Percentiles rank a stretch among this genome's conserved stretches.
phyloP scores from a whole-genome alignment of 1,140 invertebrate species.

The Hydropsyche tenuis region DNA sequence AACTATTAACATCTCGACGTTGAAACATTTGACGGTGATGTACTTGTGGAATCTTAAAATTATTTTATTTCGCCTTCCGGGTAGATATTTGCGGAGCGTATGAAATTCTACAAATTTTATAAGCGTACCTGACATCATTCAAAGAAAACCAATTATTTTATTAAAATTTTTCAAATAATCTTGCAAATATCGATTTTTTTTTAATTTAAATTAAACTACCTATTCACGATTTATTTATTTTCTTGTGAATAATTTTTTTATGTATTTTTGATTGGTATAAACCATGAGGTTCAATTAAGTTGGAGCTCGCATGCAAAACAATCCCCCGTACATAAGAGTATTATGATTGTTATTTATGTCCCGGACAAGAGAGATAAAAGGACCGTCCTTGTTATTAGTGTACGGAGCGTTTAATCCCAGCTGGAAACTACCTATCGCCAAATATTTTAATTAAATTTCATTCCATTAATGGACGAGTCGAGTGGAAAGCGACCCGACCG shows the following conservation, averaged over 20 bases:
- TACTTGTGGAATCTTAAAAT: background rate
- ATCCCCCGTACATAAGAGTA: slow-evolving; percentile 22
- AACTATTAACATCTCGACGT: background rate
- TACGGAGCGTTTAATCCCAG: slow-evolving; percentile 35
- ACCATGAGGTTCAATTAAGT: slow-evolving; percentile 30
- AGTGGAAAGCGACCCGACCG: too few relatives aligned
- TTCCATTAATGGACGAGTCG: slow-evolving; percentile 35
- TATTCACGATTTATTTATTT: too few relatives aligned
- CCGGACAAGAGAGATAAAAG: slow-evolving; percentile 33
- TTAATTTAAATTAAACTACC: too few relatives aligned
- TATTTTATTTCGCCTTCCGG: too few relatives aligned
- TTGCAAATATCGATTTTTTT: too few relatives aligned
- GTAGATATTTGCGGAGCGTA: too few relatives aligned
- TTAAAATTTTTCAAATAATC: too few relatives aligned
- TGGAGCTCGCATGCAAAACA: slow-evolving; percentile 31
- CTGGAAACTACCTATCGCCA: slow-evolving; percentile 40
- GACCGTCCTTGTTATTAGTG: slow-evolving; percentile 33
- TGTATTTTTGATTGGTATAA: background rate
- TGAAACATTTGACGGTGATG: background rate
- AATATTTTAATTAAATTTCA: slow-evolving; percentile 44
- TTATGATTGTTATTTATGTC: slow-evolving; percentile 40
- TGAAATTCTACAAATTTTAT: too few relatives aligned
- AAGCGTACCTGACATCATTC: too few relatives aligned
- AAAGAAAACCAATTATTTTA: too few relatives aligned
- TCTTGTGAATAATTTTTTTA: too few relatives aligned